Base-by-base conservation (phyloP, 2,113 vertebrate species). In the Phaethornis superciliosus region DNA sequence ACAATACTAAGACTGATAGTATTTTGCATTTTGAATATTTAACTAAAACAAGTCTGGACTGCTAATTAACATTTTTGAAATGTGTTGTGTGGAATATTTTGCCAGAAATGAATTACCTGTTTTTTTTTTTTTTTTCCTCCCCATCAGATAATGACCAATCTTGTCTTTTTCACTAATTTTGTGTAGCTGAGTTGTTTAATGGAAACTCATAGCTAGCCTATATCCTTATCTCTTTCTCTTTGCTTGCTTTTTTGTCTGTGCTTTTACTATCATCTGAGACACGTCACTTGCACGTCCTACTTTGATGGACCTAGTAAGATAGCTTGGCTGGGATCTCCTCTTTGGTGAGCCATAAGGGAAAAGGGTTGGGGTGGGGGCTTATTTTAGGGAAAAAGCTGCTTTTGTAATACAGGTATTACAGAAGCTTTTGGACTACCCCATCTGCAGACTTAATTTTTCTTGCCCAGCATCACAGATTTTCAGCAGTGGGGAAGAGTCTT, bases 271-370 rank as follows among this genome's bases (percentile, higher is more conserved):
- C 67, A 83, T 30, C 85, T 95, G 89, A 97, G 94, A 59, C 81
- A 56, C 23, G 47, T 85, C 91, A 88, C 81, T 94, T 95, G 91
- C 93, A 91, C 91, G 85, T 96, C 89, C 91, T 95, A 81, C 89
- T 95, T 95, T 95, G 93, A 26, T 94, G 94, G 89, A 95, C 93
- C 90, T 95, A 93, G 91, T 91, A 95, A 96, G 82, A 88, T 94
- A 85, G 71, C 75, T 95, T 95, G 93, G 40, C 91, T 95, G 91
- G 89, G 91, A 88, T 94, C 85, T 94, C 76, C 89, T 95, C 79
- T 94, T 94, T 86, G 91, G 78, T 95, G 88, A 95, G 89, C 91
- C 67, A 77, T 90, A 83, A 93, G 94, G 88, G 80, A 81, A 85
- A 92, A 93, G 51, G 60, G 79, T 63, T 91, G 75, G 88, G 84